These are phyloP conservation scores for Diloba caeruleocephala DNA, from an alignment of 2,888 invertebrate genomes.

Conservation along the genomic window DNA sequence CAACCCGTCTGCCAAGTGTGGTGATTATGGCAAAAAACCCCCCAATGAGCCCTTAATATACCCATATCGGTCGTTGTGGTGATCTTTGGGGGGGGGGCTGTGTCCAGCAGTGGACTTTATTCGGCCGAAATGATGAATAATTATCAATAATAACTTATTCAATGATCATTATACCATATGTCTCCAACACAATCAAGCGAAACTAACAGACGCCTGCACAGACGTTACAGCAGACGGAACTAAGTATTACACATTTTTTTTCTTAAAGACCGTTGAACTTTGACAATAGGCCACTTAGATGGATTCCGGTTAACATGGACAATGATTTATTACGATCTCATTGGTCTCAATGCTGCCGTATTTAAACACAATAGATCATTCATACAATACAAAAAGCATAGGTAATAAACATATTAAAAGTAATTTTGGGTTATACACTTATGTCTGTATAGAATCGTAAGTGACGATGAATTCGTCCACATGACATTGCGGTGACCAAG, in stretches of 20 bases:
- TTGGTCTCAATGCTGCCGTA: conserved; percentile 39
- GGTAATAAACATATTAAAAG: conserved; percentile 14
- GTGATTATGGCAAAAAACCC: too few species aligned
- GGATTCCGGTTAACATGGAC: conserved; percentile 35
- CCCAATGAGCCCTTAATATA: too few species aligned
- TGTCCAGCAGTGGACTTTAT: too few species aligned
- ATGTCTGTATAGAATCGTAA: background rate
- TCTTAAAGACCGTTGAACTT: conserved; percentile 54
- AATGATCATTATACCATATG: background rate
- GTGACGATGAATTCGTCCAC: too few species aligned
- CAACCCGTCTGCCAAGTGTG: too few species aligned
- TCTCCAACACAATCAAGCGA: conserved; percentile 4
- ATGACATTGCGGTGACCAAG: too few species aligned
- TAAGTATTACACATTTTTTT: conserved; percentile 35
- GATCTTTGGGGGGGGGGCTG: too few species aligned
- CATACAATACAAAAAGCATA: conserved; percentile 12
- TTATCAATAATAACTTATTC: too few species aligned
- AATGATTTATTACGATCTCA: conserved; percentile 40
- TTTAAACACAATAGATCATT: conserved; percentile 43
- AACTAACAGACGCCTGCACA: conserved; percentile 12
- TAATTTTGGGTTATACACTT: conserved; percentile 1
- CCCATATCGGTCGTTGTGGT: too few species aligned
- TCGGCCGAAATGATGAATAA: too few species aligned
- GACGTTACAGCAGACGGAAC: conserved; percentile 10
- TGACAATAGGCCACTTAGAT: conserved; percentile 49